Evolutionary conservation across 2,888 invertebrate genomes (phyloP).

Genomic region (Mesorhabditis spiculigera): DNA sequence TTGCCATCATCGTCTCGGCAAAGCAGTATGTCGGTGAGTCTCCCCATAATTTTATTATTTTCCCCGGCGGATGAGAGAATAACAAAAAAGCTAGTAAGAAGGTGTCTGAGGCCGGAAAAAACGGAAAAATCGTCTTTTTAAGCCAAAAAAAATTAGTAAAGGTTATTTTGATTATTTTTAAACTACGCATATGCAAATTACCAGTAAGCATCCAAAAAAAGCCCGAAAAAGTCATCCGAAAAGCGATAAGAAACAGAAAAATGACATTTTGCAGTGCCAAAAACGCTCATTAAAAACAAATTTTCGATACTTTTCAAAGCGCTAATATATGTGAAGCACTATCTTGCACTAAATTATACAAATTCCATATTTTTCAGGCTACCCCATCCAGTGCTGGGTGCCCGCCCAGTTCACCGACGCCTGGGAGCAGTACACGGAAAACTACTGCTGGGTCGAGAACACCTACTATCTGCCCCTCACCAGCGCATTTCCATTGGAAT

Average conservation of each 20-base stretch:
- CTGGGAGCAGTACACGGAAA: constrained; percentile 64
- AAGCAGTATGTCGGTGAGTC: constrained; percentile 58
- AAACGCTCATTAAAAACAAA: no score
- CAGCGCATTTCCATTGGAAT: constrained; percentile 58
- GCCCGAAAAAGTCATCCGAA: no score
- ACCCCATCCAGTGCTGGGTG: constrained; percentile 61
- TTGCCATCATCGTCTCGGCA: constrained; percentile 60
- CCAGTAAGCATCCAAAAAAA: no score
- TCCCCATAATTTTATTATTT: not conserved
- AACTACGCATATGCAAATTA: no score
- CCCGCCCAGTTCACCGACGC: constrained; percentile 64
- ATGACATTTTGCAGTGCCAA: no score
- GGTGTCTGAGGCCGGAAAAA: not conserved
- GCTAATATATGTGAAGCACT: no score
- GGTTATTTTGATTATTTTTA: no score
- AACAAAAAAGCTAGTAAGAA: not conserved
- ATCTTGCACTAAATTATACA: no score
- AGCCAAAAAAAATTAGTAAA: no score
- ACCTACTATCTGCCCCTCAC: constrained; percentile 64
- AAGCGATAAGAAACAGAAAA: no score
- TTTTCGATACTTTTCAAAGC: no score
- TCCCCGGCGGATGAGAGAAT: not conserved
- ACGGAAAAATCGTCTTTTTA: no score
- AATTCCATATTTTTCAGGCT: constrained; percentile 34
- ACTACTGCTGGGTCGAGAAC: constrained; percentile 65